These are phyloP conservation scores for Lagorchestes hirsutus DNA, from an alignment of 2,797 vertebrate species.

Conservation along the genomic window DNA sequence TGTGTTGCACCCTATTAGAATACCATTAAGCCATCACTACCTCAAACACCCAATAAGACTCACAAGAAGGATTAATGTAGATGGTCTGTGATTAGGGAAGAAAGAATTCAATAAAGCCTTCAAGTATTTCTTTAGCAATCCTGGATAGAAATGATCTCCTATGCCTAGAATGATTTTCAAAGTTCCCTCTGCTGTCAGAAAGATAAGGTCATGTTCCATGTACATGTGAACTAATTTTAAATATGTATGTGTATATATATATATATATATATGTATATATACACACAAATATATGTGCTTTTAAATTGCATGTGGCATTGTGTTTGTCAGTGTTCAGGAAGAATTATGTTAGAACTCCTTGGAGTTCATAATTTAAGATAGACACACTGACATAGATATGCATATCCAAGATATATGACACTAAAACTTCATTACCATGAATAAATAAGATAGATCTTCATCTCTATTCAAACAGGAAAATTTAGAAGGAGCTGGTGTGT, in stretches of 20 bases:
- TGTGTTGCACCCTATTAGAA: background rate
- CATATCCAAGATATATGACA: constrained; percentile 4
- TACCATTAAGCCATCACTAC: constrained; percentile 5
- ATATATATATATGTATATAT: too few species aligned
- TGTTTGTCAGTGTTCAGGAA: constrained; percentile 61
- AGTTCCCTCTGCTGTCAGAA: constrained; percentile 48
- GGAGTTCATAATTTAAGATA: constrained; percentile 45
- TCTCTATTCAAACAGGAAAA: constrained; percentile 31
- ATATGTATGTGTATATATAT: too few species aligned
- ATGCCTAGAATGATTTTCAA: constrained; percentile 59
- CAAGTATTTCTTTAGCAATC: constrained; percentile 30
- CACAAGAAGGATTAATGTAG: constrained; percentile 6
- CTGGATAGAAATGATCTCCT: constrained; percentile 65
- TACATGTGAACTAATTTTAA: constrained; percentile 50
- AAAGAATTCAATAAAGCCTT: constrained; percentile 36
- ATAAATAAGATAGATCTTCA: constrained; percentile 17
- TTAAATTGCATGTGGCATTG: constrained; percentile 57
- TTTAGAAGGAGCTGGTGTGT: background rate
- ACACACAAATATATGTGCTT: background rate
- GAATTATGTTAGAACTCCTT: constrained; percentile 13
- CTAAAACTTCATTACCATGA: constrained; percentile 16
- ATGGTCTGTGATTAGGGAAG: background rate
- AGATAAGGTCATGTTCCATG: constrained; percentile 10
- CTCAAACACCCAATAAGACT: constrained; percentile 48
- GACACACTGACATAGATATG: background rate